phyloP scores from a whole-genome alignment of 2,888 invertebrate species.

The Thalpophila matura region DNA sequence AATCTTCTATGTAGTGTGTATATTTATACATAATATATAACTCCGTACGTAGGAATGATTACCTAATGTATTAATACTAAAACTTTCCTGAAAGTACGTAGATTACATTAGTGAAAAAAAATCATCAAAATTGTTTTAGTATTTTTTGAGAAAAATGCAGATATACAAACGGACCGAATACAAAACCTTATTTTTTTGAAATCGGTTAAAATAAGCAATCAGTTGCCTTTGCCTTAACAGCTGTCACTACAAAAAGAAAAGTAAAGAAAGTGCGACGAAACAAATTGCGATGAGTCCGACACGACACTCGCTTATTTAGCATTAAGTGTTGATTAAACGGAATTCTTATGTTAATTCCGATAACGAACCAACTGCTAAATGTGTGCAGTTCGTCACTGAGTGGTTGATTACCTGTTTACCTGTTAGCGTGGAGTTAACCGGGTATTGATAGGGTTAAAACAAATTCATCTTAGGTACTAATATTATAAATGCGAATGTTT shows the following conservation, averaged over 20 bases:
- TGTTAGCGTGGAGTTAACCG: neutral
- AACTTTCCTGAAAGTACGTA: no score
- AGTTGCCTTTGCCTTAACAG: slow-evolving; percentile 1
- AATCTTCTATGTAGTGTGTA: no score
- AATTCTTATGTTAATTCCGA: slow-evolving; percentile 58
- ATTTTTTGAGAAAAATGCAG: neutral
- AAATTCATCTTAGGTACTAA: no score
- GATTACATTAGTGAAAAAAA: no score
- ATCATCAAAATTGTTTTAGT: no score
- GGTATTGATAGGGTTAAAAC: slow-evolving; percentile 16
- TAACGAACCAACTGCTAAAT: slow-evolving; percentile 20
- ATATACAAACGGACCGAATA: no score
- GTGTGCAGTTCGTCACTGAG: slow-evolving; percentile 19
- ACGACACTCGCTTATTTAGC: slow-evolving; percentile 42
- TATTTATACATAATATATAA: no score
- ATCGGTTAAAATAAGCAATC: neutral
- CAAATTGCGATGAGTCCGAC: slow-evolving; percentile 45
- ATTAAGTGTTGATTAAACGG: slow-evolving; percentile 48
- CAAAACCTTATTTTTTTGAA: no score
- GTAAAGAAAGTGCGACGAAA: slow-evolving; percentile 18
- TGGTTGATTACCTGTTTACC: slow-evolving; percentile 32
- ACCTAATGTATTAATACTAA: no score
- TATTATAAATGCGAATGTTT: no score
- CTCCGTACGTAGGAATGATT: no score
- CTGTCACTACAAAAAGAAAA: neutral